Evolutionary conservation across 2,113 vertebrate species (phyloP).

Genomic region (Corapipo altera): DNA sequence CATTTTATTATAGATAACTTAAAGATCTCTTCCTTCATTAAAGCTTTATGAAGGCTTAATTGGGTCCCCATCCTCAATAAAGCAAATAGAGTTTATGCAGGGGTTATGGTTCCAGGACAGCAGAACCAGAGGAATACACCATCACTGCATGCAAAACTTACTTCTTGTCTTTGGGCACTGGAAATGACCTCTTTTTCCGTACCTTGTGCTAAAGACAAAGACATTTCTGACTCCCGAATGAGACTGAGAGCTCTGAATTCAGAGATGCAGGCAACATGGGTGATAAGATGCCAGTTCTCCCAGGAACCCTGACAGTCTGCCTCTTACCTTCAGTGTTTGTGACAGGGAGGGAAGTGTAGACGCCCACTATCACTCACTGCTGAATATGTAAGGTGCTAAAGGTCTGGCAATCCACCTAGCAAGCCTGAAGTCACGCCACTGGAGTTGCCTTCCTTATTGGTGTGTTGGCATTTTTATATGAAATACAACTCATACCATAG

Average conservation of each 20-base stretch:
- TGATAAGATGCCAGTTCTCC: background rate
- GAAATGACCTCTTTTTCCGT: background rate
- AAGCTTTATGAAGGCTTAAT: background rate
- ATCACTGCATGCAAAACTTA: background rate
- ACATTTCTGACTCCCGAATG: background rate
- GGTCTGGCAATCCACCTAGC: background rate
- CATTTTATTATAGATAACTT: background rate
- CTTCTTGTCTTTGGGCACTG: background rate
- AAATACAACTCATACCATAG: background rate
- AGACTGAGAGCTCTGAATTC: background rate
- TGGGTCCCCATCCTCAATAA: background rate
- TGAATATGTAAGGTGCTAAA: background rate
- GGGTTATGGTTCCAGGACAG: background rate
- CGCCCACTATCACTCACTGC: background rate
- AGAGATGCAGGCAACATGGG: background rate
- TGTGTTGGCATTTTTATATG: background rate
- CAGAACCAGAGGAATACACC: background rate
- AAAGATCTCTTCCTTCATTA: background rate
- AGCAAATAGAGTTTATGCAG: background rate
- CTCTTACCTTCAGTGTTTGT: background rate
- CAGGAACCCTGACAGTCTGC: background rate
- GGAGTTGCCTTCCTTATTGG: background rate
- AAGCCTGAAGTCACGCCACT: background rate
- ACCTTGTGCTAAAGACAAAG: background rate
- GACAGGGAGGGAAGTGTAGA: background rate